These are phyloP conservation scores for Sympetrum striolatum DNA, from an alignment of 2,888 invertebrate genomes.

Conservation along the genomic window DNA sequence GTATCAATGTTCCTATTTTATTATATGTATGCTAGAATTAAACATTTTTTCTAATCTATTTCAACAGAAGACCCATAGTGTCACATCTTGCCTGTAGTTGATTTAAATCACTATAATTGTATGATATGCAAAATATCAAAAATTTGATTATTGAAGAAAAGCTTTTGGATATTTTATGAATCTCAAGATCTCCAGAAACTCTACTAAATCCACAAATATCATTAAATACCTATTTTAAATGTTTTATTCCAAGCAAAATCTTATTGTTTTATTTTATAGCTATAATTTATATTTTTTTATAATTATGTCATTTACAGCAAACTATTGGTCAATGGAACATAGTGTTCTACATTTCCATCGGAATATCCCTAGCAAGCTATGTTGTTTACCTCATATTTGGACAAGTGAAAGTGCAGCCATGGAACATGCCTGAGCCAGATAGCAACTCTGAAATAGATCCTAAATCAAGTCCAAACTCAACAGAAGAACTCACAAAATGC, in stretches of 20 bases:
- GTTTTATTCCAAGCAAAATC: too few relatives aligned
- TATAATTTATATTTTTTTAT: background rate
- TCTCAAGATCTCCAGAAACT: too few relatives aligned
- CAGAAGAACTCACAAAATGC: background rate
- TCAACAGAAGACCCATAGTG: too few relatives aligned
- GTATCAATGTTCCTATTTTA: too few relatives aligned
- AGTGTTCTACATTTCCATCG: background rate
- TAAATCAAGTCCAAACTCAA: background rate
- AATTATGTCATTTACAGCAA: background rate
- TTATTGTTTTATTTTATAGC: too few relatives aligned
- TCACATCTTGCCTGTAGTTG: too few relatives aligned
- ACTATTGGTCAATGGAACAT: background rate
- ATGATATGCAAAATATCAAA: too few relatives aligned
- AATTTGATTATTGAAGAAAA: too few relatives aligned
- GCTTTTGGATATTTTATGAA: background rate
- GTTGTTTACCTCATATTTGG: background rate
- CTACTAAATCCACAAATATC: background rate
- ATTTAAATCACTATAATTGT: too few relatives aligned
- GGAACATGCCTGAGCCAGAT: background rate
- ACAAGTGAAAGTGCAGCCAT: background rate
- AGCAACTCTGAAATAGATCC: background rate
- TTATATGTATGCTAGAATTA: too few relatives aligned
- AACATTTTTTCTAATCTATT: too few relatives aligned
- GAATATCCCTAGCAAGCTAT: background rate
- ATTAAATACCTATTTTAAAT: background rate